Conservation (phyloP, 2,888 invertebrate genomes). For the Scaptomyza reducta region DNA sequence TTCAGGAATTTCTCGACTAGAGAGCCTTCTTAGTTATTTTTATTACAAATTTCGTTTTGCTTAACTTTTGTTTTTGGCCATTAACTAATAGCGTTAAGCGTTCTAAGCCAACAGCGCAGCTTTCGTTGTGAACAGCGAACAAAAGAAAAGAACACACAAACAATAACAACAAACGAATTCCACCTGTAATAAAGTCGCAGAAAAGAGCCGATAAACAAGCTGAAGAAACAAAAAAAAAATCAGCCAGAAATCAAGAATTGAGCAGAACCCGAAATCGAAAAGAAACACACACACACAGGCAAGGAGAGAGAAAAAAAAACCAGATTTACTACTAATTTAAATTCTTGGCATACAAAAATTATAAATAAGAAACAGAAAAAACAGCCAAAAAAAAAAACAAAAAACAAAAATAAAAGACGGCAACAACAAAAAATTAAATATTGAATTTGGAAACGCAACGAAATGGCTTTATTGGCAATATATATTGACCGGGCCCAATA, state of each 20-base stretch:
- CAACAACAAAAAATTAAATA: conserved; percentile 42
- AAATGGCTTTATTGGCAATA: conserved; percentile 73
- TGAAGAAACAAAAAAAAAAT: conserved; percentile 25
- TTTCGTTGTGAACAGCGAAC: not conserved
- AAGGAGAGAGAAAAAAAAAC: conserved; percentile 49
- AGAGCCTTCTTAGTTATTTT: conserved; percentile 14
- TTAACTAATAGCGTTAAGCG: conserved; percentile 17
- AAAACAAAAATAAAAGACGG: conserved; percentile 12
- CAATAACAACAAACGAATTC: conserved; percentile 51
- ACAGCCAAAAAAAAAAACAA: conserved; percentile 25
- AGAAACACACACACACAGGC: not conserved
- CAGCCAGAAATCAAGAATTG: conserved; percentile 56
- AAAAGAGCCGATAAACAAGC: conserved; percentile 39
- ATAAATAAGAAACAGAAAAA: conserved; percentile 44
- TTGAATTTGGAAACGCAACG: conserved; percentile 71
- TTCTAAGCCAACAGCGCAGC: conserved; percentile 25
- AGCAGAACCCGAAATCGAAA: conserved; percentile 65
- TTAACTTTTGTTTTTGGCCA: conserved; percentile 7
- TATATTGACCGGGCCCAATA: conserved; percentile 55
- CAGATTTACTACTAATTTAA: conserved; percentile 80
- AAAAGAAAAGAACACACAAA: conserved; percentile 28
- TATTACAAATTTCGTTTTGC: conserved; percentile 7
- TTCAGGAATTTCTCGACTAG: too few relatives aligned
- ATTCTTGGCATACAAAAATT: conserved; percentile 74
- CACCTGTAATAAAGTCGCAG: conserved; percentile 75